Conservation (phyloP, 2,113 vertebrate species). For the Platichthys flesus region DNA sequence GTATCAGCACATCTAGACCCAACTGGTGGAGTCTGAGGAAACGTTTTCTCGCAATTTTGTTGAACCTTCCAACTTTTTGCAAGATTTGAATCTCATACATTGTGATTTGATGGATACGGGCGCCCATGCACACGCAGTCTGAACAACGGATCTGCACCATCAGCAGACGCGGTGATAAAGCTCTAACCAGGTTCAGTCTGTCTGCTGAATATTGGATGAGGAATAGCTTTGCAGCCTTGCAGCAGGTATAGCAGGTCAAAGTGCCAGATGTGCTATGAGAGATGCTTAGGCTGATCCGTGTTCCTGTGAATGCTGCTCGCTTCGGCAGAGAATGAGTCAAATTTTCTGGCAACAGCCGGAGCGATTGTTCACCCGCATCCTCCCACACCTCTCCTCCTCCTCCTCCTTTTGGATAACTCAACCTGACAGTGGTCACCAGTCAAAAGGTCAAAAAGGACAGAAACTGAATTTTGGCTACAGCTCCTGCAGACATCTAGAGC, state of each 20-base stretch:
- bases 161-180: constrained; percentile 15
- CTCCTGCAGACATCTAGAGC: constrained; percentile 20
- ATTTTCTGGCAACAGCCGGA: constrained; percentile 27
- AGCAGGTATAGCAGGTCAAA: constrained; percentile 52
- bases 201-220: constrained; percentile 62
- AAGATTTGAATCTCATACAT: neutral
- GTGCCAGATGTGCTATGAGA: constrained; percentile 42
- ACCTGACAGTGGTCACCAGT: constrained; percentile 32
- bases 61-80: neutral
- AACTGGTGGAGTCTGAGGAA: neutral
- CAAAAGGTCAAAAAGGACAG: constrained; percentile 59
- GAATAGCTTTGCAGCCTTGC: constrained; percentile 30
- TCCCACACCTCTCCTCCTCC: neutral
- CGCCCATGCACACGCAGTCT: neutral
- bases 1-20: too few relatives aligned
- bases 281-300: constrained; percentile 42
- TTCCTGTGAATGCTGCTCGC: constrained; percentile 50
- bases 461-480: constrained; percentile 54
- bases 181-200: constrained; percentile 16
- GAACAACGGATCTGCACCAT: constrained; percentile 20
- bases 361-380: neutral
- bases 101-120: constrained; percentile 3
- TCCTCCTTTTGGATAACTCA: constrained; percentile 4
- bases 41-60: neutral
- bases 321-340: constrained; percentile 35